Conservation (phyloP, 2,888 invertebrate genomes). For the Caenorhabditis sp. region DNA sequence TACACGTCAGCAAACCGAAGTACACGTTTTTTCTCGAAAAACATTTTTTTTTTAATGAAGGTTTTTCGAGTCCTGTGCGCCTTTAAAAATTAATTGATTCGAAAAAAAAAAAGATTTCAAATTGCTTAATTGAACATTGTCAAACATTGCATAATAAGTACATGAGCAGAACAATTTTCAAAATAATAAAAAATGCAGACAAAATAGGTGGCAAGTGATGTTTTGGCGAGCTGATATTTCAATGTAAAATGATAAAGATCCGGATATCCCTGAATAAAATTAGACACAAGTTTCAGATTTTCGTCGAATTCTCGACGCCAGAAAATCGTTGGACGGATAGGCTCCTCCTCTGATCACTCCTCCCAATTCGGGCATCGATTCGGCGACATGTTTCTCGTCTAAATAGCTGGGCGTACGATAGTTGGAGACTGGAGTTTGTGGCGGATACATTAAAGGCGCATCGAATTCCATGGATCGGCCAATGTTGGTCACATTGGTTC, state of each 20-base stretch:
- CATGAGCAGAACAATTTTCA: neutral
- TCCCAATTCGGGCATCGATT: constrained; percentile 68
- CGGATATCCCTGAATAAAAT: constrained; percentile 6
- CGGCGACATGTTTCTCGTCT: constrained; percentile 51
- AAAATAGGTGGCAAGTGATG: neutral
- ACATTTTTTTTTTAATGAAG: too few species aligned
- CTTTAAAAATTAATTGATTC: too few species aligned
- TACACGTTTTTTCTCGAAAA: too few species aligned
- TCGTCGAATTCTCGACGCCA: constrained; percentile 59
- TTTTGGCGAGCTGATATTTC: neutral
- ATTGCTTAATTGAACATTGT: neutral
- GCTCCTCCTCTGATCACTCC: constrained; percentile 34
- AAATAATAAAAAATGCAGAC: neutral
- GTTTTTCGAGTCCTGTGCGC: too few species aligned
- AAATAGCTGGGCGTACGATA: constrained; percentile 24
- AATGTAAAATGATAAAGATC: neutral
- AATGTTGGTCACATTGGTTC: constrained; percentile 70
- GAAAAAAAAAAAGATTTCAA: neutral
- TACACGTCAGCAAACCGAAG: too few species aligned
- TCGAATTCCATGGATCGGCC: constrained; percentile 70
- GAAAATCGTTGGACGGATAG: constrained; percentile 57
- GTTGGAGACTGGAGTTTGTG: constrained; percentile 54
- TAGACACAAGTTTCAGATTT: constrained; percentile 69
- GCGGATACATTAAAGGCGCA: constrained; percentile 55
- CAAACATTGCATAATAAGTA: neutral